phyloP scores from a whole-genome alignment of 2,113 vertebrate genomes.

The Nestor notabilis region DNA sequence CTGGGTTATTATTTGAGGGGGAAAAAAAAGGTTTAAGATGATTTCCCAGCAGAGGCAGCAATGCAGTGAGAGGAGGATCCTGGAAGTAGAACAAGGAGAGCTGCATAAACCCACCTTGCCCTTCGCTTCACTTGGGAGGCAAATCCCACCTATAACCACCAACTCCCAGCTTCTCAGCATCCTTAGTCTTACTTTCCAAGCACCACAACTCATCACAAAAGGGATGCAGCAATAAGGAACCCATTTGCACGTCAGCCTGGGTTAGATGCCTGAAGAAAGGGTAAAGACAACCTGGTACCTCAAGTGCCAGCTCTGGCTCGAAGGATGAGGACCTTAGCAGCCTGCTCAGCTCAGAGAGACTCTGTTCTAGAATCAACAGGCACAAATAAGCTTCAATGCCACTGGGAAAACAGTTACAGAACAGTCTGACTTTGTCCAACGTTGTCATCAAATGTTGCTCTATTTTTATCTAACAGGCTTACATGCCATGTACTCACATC shows the following conservation, averaged over 20 bases:
- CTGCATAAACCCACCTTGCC: background rate
- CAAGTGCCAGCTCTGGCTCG: background rate
- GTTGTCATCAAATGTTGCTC: background rate
- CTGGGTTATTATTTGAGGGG: background rate
- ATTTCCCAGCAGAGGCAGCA: background rate
- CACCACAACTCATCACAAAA: background rate
- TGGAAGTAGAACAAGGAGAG: background rate
- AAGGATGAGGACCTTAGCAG: background rate
- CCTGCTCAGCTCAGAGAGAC: background rate
- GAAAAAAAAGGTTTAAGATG: background rate
- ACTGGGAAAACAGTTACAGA: background rate
- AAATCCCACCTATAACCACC: background rate
- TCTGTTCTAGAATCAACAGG: background rate
- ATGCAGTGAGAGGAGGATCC: background rate
- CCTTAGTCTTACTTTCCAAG: background rate
- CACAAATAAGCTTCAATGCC: background rate
- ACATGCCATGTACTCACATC: background rate
- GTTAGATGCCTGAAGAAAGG: background rate
- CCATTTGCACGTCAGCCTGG: rapidly evolving
- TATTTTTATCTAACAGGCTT: background rate
- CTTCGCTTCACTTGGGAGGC: background rate
- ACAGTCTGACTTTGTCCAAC: background rate
- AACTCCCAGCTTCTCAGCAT: background rate
- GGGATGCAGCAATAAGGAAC: background rate
- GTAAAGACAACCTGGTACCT: background rate